phyloP scores from a whole-genome alignment of 2,888 invertebrate species.

The Galerucella nymphaeae region DNA sequence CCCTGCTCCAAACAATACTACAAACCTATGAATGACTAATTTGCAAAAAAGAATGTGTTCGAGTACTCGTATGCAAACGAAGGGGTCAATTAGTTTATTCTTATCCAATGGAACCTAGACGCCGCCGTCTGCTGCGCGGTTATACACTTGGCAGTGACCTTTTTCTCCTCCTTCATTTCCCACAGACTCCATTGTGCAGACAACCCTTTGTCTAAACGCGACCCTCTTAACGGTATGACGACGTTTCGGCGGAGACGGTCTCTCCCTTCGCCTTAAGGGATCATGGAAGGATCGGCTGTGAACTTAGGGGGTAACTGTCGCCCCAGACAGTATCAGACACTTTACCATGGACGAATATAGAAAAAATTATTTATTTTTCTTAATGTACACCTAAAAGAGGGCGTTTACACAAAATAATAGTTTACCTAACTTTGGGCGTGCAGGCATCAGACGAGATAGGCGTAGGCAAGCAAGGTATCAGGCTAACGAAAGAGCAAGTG shows the following conservation, averaged over 20 bases:
- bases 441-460: no score
- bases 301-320: not conserved
- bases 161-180: constrained; percentile 53
- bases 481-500: no score
- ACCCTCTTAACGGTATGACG: constrained; percentile 37
- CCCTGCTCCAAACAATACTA: constrained; percentile 18
- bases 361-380: not conserved
- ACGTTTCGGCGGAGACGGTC: constrained; percentile 6
- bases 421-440: no score
- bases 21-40: constrained; percentile 52
- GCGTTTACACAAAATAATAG: no score
- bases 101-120: constrained; percentile 46
- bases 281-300: constrained; percentile 19
- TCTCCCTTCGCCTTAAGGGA: constrained; percentile 14
- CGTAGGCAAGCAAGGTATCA: no score
- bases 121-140: constrained; percentile 36
- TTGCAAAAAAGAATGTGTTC: constrained; percentile 45
- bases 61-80: constrained; percentile 30
- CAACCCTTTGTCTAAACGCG: constrained; percentile 43
- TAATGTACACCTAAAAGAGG: no score
- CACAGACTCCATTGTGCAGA: constrained; percentile 51
- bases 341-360: no score
- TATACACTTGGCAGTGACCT: constrained; percentile 48
- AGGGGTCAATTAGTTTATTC: constrained; percentile 52
- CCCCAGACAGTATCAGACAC: not conserved